Evolutionary conservation across 2,888 invertebrate species (phyloP).

Genomic region (Mythimna pallens): DNA sequence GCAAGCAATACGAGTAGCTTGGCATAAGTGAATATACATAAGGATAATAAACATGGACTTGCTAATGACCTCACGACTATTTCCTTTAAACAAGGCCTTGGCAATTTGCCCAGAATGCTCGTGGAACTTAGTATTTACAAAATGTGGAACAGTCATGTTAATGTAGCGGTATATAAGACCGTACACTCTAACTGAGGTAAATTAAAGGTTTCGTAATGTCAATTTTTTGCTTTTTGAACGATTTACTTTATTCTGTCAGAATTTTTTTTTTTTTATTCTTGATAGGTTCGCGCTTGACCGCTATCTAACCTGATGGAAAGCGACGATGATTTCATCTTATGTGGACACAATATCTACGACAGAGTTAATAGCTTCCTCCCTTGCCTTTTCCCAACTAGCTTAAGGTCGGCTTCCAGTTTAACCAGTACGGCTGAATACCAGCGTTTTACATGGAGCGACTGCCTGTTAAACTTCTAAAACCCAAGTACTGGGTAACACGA

Average conservation of each 20-base stretch:
- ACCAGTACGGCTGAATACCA: no score
- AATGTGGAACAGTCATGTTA: slow-evolving; percentile 11
- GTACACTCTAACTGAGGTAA: neutral
- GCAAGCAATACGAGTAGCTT: neutral
- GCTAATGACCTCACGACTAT: slow-evolving; percentile 49
- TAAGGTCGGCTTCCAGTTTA: no score
- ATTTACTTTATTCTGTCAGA: neutral
- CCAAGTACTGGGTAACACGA: no score
- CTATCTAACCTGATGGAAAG: no score
- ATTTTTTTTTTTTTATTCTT: no score
- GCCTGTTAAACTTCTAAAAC: no score
- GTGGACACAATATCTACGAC: neutral
- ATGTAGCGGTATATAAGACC: neutral
- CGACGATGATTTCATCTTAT: neutral
- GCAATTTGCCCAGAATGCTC: slow-evolving; percentile 26
- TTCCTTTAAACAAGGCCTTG: slow-evolving; percentile 41
- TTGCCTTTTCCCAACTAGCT: no score
- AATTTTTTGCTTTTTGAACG: neutral
- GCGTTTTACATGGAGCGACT: no score
- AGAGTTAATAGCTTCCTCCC: no score
- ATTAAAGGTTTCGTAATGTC: neutral
- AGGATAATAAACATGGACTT: slow-evolving; percentile 20
- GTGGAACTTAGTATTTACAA: slow-evolving; percentile 20
- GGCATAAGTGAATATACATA: slow-evolving; percentile 18
- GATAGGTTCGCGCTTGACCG: no score